These are phyloP conservation scores for Chymomyza procnemis DNA, from an alignment of 2,888 invertebrate species.

Conservation along the genomic window DNA sequence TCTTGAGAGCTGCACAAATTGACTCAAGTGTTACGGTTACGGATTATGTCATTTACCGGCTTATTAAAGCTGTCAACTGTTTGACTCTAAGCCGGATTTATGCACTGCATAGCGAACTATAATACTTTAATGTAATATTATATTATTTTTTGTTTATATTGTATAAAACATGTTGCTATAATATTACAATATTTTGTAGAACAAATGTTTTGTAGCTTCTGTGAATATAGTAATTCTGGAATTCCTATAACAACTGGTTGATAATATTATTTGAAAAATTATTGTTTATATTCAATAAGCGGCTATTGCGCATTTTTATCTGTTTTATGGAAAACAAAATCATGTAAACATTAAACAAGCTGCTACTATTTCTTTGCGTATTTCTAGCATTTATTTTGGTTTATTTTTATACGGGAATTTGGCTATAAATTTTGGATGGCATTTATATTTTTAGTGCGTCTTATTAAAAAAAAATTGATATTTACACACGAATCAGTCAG, in stretches of 20 bases:
- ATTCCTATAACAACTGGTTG: not conserved
- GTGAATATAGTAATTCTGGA: not conserved
- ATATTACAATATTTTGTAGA: too few relatives aligned
- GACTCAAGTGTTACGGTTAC: slow-evolving; percentile 58
- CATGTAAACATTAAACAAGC: not conserved
- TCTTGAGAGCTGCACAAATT: slow-evolving; percentile 20
- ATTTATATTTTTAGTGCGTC: not conserved
- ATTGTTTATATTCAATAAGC: too few relatives aligned
- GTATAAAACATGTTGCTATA: too few relatives aligned
- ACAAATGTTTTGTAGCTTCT: too few relatives aligned
- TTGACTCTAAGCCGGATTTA: slow-evolving; percentile 55
- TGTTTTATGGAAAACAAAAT: not conserved
- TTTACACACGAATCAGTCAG: not conserved
- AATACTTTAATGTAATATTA: not conserved
- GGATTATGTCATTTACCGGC: slow-evolving; percentile 57
- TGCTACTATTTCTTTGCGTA: not conserved
- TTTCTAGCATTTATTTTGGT: not conserved
- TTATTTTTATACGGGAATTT: not conserved
- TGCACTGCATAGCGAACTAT: not conserved
- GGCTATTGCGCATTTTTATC: not conserved
- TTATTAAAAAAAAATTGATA: not conserved
- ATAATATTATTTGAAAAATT: not conserved
- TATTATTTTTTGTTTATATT: not conserved
- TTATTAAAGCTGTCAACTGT: slow-evolving; percentile 43
- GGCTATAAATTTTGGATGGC: not conserved